A percentile compares a stretch with the other conserved stretches of the same genome.
phyloP scores from a whole-genome alignment of 64 coral and sea anemone species.

The Catalaphyllia jardinei region DNA sequence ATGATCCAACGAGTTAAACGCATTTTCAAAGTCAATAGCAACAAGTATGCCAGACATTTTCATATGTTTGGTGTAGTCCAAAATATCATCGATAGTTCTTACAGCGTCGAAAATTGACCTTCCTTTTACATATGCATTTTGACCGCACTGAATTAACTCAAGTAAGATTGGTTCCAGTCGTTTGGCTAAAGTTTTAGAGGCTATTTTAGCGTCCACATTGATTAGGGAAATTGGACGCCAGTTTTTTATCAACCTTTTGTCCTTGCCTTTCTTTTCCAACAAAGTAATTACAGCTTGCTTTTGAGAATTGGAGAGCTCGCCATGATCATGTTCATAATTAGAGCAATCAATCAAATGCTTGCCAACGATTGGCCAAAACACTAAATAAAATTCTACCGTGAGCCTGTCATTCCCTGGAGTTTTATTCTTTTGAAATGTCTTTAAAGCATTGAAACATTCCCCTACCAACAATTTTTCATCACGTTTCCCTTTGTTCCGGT shows the following conservation, averaged over 20 bases:
- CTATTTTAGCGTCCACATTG: too few relatives aligned
- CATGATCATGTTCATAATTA: slow-evolving; percentile 31
- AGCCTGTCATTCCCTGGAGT: slow-evolving; percentile 56
- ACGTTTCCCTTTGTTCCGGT: not conserved
- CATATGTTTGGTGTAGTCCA: too few relatives aligned
- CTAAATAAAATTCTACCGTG: slow-evolving; percentile 45
- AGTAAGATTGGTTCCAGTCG: too few relatives aligned
- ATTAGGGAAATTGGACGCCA: too few relatives aligned
- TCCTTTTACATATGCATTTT: too few relatives aligned
- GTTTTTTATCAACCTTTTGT: too few relatives aligned
- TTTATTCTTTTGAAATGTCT: slow-evolving; percentile 46
- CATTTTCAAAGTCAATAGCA: slow-evolving; percentile 51
- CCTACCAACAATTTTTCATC: slow-evolving; percentile 6
- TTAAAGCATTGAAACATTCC: slow-evolving; percentile 31
- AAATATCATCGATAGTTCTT: too few relatives aligned
- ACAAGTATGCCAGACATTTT: too few relatives aligned
- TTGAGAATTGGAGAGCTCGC: slow-evolving; percentile 40
- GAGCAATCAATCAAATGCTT: slow-evolving; percentile 21
- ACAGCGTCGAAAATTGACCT: too few relatives aligned
- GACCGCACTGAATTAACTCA: too few relatives aligned
- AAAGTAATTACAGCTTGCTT: slow-evolving; percentile 60
- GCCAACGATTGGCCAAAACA: slow-evolving; percentile 27
- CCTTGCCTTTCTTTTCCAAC: too few relatives aligned
- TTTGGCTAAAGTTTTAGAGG: too few relatives aligned
- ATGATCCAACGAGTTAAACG: slow-evolving; percentile 30